Base-by-base conservation (phyloP, 2,888 invertebrate species). In the Caenorhabditis imperialis region DNA sequence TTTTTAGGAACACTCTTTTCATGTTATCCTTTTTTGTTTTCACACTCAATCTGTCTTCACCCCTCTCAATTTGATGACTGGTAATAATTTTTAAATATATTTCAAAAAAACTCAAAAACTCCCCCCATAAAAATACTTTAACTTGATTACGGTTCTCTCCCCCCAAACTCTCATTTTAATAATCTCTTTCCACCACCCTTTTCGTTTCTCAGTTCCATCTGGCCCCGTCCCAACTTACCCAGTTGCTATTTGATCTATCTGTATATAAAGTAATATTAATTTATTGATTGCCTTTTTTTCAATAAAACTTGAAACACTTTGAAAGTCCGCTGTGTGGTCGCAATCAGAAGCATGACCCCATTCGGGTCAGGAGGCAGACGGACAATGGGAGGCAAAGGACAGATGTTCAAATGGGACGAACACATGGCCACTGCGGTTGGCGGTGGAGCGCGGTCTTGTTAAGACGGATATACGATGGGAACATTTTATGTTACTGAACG, bases 151-250 rank as follows among this genome's bases (percentile, higher is more conserved):
- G 51, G 51, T 35, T 33, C 30, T 33, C 30, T n/a, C n/a, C 3
- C 25, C 30, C 50, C 12, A 35, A 51, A 35, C n/a, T 22, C 22
- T 12, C 22, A 35, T n/a, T 35, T 37, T n/a, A 5, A 16, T 37
- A n/a, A 25, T 30, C 30, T 51, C 50, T 45, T 27, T 54, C 16
- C 18, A 16, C n/a, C 47, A 35, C 12, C 33, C 60, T 53, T 38
- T 63, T 55, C 63, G 54, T 63, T 51, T 54, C 40, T 22, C 22
- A 47, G 45, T 50, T 54, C 47, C 47, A 27, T 22, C 42, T 54
- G 40, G 40, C 55, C 42, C 42, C 42, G 30, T 20, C 27, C 18
- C 57, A 37, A 45, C 8, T 44, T 20, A 5, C 20, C 20, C 44
- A 18, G 4, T 44, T 20, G 18, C 20, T 44, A 20, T 44, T 44